These are phyloP conservation scores for Eulemur coronatus DNA, from an alignment of 2,797 vertebrate species.

Conservation along the genomic window DNA sequence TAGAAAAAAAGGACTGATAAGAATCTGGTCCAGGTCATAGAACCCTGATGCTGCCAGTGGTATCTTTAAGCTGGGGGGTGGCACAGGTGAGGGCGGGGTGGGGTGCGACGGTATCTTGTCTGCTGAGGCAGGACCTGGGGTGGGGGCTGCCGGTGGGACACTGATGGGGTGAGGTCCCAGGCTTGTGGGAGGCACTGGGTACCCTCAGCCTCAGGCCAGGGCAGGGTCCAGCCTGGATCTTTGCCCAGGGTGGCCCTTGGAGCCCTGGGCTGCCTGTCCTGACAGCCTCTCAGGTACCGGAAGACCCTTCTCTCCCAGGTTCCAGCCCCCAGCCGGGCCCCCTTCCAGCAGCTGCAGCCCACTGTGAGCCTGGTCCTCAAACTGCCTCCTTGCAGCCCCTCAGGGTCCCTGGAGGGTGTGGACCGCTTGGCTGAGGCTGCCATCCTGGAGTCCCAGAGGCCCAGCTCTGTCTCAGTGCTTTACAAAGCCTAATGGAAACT, in stretches of 20 bases:
- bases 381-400: neutral
- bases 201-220: neutral
- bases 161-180: neutral
- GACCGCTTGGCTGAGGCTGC: neutral
- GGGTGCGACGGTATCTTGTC: neutral
- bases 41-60: neutral
- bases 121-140: neutral
- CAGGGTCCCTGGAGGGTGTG: neutral
- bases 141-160: neutral
- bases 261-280: neutral
- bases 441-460: neutral
- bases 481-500: slow-evolving; percentile 45
- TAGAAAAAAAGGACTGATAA: slow-evolving; percentile 73
- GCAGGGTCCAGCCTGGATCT: neutral
- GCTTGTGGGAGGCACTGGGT: neutral
- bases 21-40: slow-evolving; percentile 53
- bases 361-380: neutral
- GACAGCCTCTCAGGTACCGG: fast-evolving
- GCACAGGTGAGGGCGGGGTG: neutral
- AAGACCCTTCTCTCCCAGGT: neutral
- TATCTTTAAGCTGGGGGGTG: neutral
- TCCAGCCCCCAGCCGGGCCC: neutral
- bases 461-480: neutral
- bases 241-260: neutral
- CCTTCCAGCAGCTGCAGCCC: neutral